phyloP scores from a whole-genome alignment of 2,797 vertebrate species.

The Cygnus olor region DNA sequence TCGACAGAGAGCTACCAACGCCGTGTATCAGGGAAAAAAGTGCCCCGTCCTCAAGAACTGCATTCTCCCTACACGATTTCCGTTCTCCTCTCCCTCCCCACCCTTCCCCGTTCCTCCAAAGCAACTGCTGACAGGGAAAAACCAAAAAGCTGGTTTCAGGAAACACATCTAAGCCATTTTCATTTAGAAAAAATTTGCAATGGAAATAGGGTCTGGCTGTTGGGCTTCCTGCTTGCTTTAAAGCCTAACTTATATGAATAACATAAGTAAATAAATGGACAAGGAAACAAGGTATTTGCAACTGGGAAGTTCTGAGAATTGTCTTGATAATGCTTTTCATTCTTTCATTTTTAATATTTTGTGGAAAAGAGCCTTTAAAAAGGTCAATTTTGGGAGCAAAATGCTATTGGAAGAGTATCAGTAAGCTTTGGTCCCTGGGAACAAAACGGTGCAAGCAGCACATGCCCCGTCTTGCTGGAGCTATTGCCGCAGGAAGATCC shows the following conservation, averaged over 20 bases:
- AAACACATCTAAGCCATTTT: neutral
- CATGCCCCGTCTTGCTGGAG: neutral
- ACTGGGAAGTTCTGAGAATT: neutral
- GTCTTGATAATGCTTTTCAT: neutral
- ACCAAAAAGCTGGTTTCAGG: constrained; percentile 13
- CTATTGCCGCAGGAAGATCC: neutral
- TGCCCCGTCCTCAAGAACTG: neutral
- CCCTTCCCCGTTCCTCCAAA: neutral
- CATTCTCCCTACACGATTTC: neutral
- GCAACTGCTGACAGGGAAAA: neutral
- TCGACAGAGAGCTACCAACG: neutral
- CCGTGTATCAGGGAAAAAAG: neutral
- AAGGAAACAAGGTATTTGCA: neutral
- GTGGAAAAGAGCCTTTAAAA: neutral
- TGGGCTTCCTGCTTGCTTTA: constrained; percentile 24
- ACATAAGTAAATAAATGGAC: neutral
- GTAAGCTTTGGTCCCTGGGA: neutral
- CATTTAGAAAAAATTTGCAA: constrained; percentile 13
- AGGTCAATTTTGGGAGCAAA: neutral
- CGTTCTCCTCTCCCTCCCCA: neutral
- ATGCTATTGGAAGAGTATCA: neutral
- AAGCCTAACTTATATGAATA: neutral
- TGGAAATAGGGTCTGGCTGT: neutral
- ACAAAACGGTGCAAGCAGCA: neutral
- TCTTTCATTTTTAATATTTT: neutral